Base-by-base conservation (phyloP, 2,888 invertebrate species). In the Mechanitis messenoides region DNA sequence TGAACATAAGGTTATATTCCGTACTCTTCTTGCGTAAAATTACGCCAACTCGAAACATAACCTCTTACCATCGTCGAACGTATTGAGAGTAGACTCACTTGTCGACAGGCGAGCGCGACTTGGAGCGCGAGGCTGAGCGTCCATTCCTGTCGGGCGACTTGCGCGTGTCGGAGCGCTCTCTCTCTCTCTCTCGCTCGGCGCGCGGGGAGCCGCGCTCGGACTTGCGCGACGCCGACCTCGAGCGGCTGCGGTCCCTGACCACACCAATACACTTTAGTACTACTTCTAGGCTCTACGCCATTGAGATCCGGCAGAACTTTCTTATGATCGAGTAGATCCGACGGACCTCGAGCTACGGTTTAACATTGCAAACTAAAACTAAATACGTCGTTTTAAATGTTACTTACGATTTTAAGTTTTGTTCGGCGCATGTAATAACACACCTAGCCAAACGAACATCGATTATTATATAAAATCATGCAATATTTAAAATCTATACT, bases 381-480 rank as follows among this genome's bases (percentile, higher is more conserved):
- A 50, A 31, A 9, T 50, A 50, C 50, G 31, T 6, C 31, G 42
- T 9, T 2, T 54, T 45, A 53, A 60, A 45, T 59, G 58, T 55
- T 88, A 88, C 89, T 89, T 83, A 89, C 89, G 76, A 78, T 75
- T 81, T 80, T 69, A 89, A 80, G 81, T 85, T 87, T 85, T 87
- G 88, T 75, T 89, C 89, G 79, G 88, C 88, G 79, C 88, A 89
- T 83, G 87, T 76, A 74, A 85, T 77, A 74, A 88, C 84, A 78
- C 79, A 88, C 88, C 89, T 89, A 89, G 83, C 81, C 86, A 87
- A 86, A 84, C 80, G 77, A 87, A 87, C 69, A 81, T 81, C 79
- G 70, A 74, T 85, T 87, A 87, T 67, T 65, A 74, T 68, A 66
- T 70, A 56, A 61, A 31, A 47, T 64, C 83, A 81, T 80, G 82